These are phyloP conservation scores for Recurvirostra avosetta DNA, from an alignment of 2,113 vertebrate genomes.

Conservation along the genomic window DNA sequence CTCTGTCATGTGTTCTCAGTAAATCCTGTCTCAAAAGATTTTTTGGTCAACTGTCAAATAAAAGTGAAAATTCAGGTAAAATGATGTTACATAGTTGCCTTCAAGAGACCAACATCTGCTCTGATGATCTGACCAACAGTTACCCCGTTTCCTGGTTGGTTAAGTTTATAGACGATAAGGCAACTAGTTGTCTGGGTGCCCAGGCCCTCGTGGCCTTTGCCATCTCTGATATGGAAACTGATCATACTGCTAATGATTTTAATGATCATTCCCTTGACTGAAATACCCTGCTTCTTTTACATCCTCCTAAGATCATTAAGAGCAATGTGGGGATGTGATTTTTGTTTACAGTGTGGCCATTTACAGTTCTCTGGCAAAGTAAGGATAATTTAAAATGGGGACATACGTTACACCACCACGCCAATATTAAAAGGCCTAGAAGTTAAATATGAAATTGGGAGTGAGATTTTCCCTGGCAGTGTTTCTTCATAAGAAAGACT, in stretches of 20 bases:
- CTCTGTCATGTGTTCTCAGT: neutral
- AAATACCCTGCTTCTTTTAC: neutral
- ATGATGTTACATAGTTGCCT: neutral
- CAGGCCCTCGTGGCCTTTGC: neutral
- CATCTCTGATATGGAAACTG: neutral
- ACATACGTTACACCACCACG: neutral
- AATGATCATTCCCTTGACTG: neutral
- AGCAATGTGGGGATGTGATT: neutral
- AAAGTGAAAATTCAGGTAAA: neutral
- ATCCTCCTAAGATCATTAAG: neutral
- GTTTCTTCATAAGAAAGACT: neutral
- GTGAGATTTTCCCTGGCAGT: neutral
- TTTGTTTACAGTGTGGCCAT: neutral
- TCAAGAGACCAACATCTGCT: neutral
- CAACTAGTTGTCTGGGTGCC: neutral
- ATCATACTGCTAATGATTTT: neutral
- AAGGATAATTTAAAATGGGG: neutral
- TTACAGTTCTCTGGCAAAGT: neutral
- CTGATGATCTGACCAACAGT: neutral
- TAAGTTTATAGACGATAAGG: neutral
- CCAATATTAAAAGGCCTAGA: neutral
- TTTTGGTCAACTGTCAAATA: neutral
- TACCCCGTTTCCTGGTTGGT: neutral
- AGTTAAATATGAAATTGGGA: neutral
- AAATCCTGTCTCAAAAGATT: neutral